phyloP scores from a whole-genome alignment of 2,113 vertebrate genomes.

The Passer domesticus region DNA sequence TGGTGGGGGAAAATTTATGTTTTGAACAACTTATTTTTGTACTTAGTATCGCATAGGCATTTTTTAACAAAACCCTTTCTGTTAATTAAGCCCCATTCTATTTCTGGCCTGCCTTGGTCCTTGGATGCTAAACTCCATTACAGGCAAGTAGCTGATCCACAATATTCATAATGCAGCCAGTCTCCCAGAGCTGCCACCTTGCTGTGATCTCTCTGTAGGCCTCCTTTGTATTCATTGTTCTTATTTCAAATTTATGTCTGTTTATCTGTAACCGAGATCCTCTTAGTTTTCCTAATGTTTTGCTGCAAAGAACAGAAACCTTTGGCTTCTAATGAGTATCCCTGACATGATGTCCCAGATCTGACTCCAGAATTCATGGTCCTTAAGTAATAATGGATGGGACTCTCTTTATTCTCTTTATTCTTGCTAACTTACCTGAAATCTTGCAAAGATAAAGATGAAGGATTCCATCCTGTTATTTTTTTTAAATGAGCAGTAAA shows the following conservation, averaged over 20 bases:
- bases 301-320: neutral
- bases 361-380: neutral
- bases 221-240: neutral
- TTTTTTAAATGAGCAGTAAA: neutral
- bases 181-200: neutral
- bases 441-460: neutral
- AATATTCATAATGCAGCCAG: fast-evolving
- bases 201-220: neutral
- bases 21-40: neutral
- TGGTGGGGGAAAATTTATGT: neutral
- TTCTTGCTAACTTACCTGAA: neutral
- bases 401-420: neutral
- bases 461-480: neutral
- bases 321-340: neutral
- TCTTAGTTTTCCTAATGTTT: neutral
- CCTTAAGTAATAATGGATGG: neutral
- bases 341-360: neutral
- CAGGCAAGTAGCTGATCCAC: neutral
- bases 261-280: neutral
- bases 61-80: neutral
- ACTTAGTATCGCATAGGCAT: neutral
- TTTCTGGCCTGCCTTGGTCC: neutral
- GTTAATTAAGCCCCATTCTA: neutral
- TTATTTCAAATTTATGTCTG: neutral
- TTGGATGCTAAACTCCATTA: neutral